Base-by-base conservation (phyloP, 2,113 vertebrate species). In the Lichenostomus cassidix region DNA sequence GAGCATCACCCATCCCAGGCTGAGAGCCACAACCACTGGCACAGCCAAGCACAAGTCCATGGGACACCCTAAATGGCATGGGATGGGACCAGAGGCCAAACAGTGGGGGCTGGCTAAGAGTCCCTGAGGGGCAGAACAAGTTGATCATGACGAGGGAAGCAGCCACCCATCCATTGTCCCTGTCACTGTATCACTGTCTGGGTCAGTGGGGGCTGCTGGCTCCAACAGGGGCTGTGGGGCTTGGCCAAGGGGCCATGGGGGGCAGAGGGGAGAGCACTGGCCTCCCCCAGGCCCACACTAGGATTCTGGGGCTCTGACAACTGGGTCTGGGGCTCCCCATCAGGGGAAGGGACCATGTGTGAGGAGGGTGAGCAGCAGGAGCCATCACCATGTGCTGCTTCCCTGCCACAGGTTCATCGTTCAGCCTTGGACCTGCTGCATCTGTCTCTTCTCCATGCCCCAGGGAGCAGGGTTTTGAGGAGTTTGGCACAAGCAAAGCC, bases 381-480 rank as follows among this genome's bases (percentile, higher is more conserved):
- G 46, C 33, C 46, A 60, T 7, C 55, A 7, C 63, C 55, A 2
- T 5, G 46, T 12, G 27, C 37, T 68, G 22, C 53, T 31, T 22
- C 73, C 46, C 27, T 53, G 46, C 55, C 33, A 28, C 5, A 1
- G 21, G 22, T 15, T 10, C 33, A 2, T 14, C 0, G 0, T 7
- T 18, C 3, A 2, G 11, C 62, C 52, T n/a, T 10, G 62, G 44
- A 11, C 25, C 55, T 53, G 83, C 39, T 39, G 28, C 60, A 15
- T 8, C 22, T 13, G 15, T 39, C 46, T 18, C 4, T 63, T 21
- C 28, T 59, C 47, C 7, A 5, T 39, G 73, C 17, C 47, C 16
- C 29, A 12, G 47, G 35, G 39, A 83, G 27, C 1, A 0, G 0
- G 11, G 15, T 15, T 20, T 65, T 52, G 27, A 16, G 55, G 31